Conservation (phyloP, 2,888 invertebrate species). For the Prosapia bicincta region DNA sequence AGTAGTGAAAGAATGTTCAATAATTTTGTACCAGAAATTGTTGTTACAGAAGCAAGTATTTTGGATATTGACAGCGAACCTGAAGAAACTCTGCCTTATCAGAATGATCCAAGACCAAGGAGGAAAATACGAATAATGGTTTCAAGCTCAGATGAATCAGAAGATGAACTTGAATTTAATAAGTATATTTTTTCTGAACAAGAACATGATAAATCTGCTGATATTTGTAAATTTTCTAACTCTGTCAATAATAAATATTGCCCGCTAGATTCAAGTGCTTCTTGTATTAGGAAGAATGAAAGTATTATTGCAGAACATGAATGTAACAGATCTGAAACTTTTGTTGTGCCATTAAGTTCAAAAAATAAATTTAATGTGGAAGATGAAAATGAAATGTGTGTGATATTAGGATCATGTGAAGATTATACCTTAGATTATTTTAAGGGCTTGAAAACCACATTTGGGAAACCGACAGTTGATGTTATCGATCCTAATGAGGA, state of each 20-base stretch:
- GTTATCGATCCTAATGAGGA: slow-evolving; percentile 21
- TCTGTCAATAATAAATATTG: neutral
- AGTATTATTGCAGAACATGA: neutral
- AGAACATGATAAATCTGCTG: slow-evolving; percentile 21
- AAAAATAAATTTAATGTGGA: neutral
- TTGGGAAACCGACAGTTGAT: slow-evolving; percentile 33
- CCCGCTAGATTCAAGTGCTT: neutral
- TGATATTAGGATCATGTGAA: slow-evolving; percentile 57
- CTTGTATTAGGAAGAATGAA: neutral
- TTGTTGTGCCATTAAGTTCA: slow-evolving; percentile 1
- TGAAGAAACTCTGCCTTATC: slow-evolving; percentile 13
- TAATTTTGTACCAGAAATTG: slow-evolving; percentile 35
- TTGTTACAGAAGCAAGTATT: slow-evolving; percentile 36
- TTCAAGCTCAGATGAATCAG: slow-evolving; percentile 12
- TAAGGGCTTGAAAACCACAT: slow-evolving; percentile 51
- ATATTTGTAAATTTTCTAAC: neutral
- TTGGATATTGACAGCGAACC: slow-evolving; percentile 26
- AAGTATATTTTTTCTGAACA: neutral
- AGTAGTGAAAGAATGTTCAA: neutral
- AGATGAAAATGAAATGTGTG: slow-evolving; percentile 51
- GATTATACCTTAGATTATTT: slow-evolving; percentile 54
- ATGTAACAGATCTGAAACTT: neutral
- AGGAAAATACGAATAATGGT: slow-evolving; percentile 13
- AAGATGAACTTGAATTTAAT: neutral
- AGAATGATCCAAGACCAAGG: neutral